These are phyloP conservation scores for Crossocerus cetratus DNA, from an alignment of 2,888 invertebrate species.

Conservation along the genomic window DNA sequence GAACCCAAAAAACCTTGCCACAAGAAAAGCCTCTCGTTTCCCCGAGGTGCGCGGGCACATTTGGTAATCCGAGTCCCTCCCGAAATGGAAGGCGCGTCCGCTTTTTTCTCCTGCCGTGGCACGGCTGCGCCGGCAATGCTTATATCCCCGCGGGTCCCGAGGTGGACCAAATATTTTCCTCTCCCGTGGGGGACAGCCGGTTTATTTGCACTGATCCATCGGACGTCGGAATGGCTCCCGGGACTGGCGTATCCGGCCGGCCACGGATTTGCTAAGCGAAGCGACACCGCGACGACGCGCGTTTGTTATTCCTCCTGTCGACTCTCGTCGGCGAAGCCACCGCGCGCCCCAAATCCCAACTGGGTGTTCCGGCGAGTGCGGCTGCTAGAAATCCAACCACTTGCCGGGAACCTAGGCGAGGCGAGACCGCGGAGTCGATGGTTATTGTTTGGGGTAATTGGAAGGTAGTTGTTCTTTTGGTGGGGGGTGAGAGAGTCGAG, in stretches of 20 bases:
- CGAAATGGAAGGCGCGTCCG: too few relatives aligned
- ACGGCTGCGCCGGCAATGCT: too few relatives aligned
- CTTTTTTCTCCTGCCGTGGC: too few relatives aligned
- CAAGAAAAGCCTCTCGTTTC: too few relatives aligned
- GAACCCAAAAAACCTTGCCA: too few relatives aligned
- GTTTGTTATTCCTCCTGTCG: slow-evolving; percentile 66
- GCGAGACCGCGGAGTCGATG: too few relatives aligned
- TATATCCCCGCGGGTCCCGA: neutral
- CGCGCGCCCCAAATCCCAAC: slow-evolving; percentile 30
- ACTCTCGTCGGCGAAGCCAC: slow-evolving; percentile 49
- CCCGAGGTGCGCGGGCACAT: too few relatives aligned
- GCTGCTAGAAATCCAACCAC: neutral
- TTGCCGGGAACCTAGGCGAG: too few relatives aligned
- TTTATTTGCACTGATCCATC: slow-evolving; percentile 70
- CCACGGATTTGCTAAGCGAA: slow-evolving; percentile 47
- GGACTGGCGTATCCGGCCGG: slow-evolving; percentile 63
- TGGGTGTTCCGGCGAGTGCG: slow-evolving; percentile 46
- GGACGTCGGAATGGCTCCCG: slow-evolving; percentile 58
- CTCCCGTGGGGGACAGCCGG: slow-evolving; percentile 48
- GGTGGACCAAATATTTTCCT: slow-evolving; percentile 57
- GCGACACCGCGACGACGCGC: slow-evolving; percentile 58
- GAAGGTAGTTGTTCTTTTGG: too few relatives aligned
- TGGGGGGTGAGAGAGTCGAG: too few relatives aligned
- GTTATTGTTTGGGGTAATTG: too few relatives aligned
- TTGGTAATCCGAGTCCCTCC: too few relatives aligned